Evolutionary conservation across 2,113 vertebrate genomes (phyloP).

Genomic region (Seriola aureovittata): DNA sequence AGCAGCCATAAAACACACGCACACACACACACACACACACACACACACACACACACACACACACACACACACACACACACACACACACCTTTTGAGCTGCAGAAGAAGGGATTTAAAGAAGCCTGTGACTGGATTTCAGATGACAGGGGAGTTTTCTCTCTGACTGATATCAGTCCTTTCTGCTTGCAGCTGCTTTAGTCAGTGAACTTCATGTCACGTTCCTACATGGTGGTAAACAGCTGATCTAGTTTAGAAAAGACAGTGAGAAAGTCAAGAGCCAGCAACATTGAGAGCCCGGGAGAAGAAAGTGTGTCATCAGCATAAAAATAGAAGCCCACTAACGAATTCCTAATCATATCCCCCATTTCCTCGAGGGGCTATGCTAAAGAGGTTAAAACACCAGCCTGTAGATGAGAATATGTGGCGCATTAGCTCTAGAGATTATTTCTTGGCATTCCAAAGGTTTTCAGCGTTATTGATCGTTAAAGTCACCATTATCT

Average conservation of each 20-base stretch:
- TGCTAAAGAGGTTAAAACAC: conserved; percentile 85
- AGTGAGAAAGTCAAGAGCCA: conserved; percentile 84
- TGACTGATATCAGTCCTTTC: conserved; percentile 48
- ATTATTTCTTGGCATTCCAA: conserved; percentile 81
- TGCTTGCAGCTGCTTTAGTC: conserved; percentile 72
- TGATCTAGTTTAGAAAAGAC: conserved; percentile 84
- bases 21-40: not conserved
- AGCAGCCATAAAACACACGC: not conserved
- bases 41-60: not conserved
- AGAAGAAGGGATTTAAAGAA: conserved; percentile 16
- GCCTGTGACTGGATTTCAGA: conserved; percentile 55
- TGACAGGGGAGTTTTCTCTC: conserved; percentile 58
- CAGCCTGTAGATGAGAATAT: conserved; percentile 81
- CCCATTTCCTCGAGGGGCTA: conserved; percentile 82
- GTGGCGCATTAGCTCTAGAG: conserved; percentile 79
- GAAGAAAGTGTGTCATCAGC: conserved; percentile 89
- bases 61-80: not conserved
- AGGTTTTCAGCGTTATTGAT: conserved; percentile 75
- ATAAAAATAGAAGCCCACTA: conserved; percentile 88
- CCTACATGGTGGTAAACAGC: conserved; percentile 78
- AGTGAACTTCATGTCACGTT: conserved; percentile 74
- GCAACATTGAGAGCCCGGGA: conserved; percentile 78
- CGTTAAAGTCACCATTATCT: conserved; percentile 72
- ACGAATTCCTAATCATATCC: conserved; percentile 88
- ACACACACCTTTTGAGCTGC: conserved; percentile 15